Evolutionary conservation across 2,888 invertebrate species (phyloP), one percentile per base, ranked within the genome.

Genomic region (Nymphalis urticae): DNA sequence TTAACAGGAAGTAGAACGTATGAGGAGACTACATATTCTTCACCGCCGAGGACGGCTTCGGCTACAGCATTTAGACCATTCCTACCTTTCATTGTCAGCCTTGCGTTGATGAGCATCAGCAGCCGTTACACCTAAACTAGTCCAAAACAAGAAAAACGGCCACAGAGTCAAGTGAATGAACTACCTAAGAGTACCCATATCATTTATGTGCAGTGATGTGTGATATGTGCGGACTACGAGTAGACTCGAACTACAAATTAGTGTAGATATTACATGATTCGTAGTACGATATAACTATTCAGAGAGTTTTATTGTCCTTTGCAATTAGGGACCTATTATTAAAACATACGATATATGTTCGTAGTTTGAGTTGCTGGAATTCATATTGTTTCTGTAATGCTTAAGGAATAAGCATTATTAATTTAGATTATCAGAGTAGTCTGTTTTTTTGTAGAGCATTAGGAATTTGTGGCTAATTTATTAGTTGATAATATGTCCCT

Each of bases 181-280:
- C 69, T 73, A 77, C 76, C 78, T 80, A 80, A 73, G 78, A 80
- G 83, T 83, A 79, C 82, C 77, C 86, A 85, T 86, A 85, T 86
- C 85, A 58, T 58, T 58, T 58, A 84, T 78, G 79, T 77, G 76
- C 75, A 79, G 77, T 80, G 79, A 75, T 75, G 78, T 70, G 79
- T 79, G 73, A 62, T 51, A 51, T 54, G 61, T 47, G 64, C 56
- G 48, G 27, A 63, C 61, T 51, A 42, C 54, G 61, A 42, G 19
- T 58, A 42, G 58, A 42, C 58, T 42, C 36, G 42, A 58, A 42
- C 64, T 64, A 63, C 63, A 63, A 10, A 64, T 47, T 64, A 77
- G 71, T 74, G 17, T 58, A 19, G 58, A 58, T 42, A 19, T 58
- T 58, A 58, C 58, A 36, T n/a, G 58, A 36, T 58, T 58, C 58